A percentile compares a stretch with the other conserved stretches of the same genome.
Evolutionary conservation across 2,797 vertebrate species (phyloP).

Genomic region (Labeo calbasu): DNA sequence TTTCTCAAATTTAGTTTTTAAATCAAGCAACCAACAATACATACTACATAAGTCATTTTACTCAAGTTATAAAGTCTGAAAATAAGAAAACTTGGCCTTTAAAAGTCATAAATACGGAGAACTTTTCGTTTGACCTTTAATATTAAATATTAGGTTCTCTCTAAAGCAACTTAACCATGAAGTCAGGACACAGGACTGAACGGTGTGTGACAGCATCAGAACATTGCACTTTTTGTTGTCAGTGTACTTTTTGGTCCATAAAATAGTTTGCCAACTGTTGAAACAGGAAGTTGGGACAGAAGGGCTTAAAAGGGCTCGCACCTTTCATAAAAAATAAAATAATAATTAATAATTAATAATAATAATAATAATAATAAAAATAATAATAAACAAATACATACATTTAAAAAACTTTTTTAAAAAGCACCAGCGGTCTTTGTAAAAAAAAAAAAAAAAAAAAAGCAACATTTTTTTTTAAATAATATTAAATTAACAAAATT

Average conservation of each 20-base stretch:
- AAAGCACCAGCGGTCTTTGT: too few relatives aligned
- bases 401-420: too few relatives aligned
- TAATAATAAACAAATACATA: too few relatives aligned
- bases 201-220: neutral
- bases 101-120: neutral
- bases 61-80: neutral
- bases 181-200: neutral
- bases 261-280: neutral
- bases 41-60: neutral
- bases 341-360: neutral
- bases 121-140: neutral
- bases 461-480: too few relatives aligned
- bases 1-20: neutral
- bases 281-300: neutral
- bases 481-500: neutral
- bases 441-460: too few relatives aligned
- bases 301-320: neutral
- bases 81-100: neutral
- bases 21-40: neutral
- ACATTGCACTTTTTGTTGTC: neutral
- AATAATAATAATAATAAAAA: too few relatives aligned
- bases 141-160: neutral
- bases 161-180: neutral
- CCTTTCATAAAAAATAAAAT: neutral
- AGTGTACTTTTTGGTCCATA: neutral